phyloP scores from a whole-genome alignment of 2,888 invertebrate species.

The Drosophila mettleri region DNA sequence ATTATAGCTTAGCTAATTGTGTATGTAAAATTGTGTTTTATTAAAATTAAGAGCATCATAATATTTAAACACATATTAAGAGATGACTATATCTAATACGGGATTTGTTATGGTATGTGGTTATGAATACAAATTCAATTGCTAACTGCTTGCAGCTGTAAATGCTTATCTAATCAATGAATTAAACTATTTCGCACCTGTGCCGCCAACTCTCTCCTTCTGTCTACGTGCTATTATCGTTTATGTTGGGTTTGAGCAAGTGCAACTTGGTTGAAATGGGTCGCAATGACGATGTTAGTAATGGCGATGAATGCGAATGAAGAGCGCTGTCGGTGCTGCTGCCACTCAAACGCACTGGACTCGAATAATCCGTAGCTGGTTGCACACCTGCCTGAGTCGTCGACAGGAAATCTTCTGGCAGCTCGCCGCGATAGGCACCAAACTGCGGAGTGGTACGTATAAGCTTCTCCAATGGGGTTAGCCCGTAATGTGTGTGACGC shows the following conservation, averaged over 20 bases:
- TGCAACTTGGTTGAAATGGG: slow-evolving; percentile 81
- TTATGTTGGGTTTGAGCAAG: slow-evolving; percentile 63
- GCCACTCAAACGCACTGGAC: slow-evolving; percentile 46
- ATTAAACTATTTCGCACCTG: slow-evolving; percentile 62
- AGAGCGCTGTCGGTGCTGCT: slow-evolving; percentile 35
- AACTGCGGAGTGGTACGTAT: slow-evolving; percentile 90
- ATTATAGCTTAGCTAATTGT: slow-evolving; percentile 64
- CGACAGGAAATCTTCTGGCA: slow-evolving; percentile 86
- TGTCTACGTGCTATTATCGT: slow-evolving; percentile 54
- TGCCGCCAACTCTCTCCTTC: slow-evolving; percentile 34
- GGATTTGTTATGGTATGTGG: slow-evolving; percentile 48
- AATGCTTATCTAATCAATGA: slow-evolving; percentile 56
- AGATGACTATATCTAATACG: slow-evolving; percentile 61
- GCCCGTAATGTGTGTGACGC: slow-evolving; percentile 72
- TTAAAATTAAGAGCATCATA: slow-evolving; percentile 69
- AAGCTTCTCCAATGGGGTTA: slow-evolving; percentile 87
- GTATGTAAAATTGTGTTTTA: slow-evolving; percentile 53
- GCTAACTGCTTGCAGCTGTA: slow-evolving; percentile 50
- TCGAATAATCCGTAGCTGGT: slow-evolving; percentile 72
- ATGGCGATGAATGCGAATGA: slow-evolving; percentile 45
- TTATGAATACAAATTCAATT: slow-evolving; percentile 63
- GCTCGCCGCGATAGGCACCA: slow-evolving; percentile 90
- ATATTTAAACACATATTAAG: slow-evolving; percentile 40
- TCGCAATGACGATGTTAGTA: slow-evolving; percentile 66
- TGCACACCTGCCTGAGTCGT: slow-evolving; percentile 71